Evolutionary conservation across 2,113 vertebrate species (phyloP), one percentile per base, ranked within the genome.

Genomic region (Hippocampus barbouri): DNA sequence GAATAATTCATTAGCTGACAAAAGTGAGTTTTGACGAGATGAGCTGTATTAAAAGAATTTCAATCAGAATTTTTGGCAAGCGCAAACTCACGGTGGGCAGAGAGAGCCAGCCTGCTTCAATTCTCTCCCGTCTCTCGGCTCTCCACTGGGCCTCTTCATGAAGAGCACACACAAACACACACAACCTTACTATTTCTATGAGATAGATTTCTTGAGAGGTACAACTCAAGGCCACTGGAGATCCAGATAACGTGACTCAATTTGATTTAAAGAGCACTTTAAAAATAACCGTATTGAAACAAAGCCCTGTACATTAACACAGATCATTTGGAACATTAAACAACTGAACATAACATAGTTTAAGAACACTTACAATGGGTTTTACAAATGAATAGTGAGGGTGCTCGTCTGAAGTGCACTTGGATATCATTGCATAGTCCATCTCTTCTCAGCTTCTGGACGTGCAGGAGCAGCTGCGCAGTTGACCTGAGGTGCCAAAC

Each of bases 1-100:
- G 5, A 64, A 41, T 64, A 43, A 65, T 65, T 65, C 40, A 43
- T 43, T 12, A 23, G 38, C 40, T 65, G 63, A 65, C 63, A 65
- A 65, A 65, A 43, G 63, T 23, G 21, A 21, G 8, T 43, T 65
- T 65, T 65, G 40, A 51, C 12, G 43, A 45, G 38, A 23, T 8
- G 11, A 21, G 15, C 5, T 8, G 62, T 15, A 15, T 65, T 43
- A 45, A 64, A 43, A 11, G 63, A 43, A 65, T 61, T 61, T 61
- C 27, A 61, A 61, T 61, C 27, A 18, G 63, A 65, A 43, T n/a
- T 21, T 65, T 43, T 41, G 34, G 38, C 62, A 11, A 41, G 62
- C 18, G 38, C 9, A 64, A 45, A 59, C 63, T 43, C 62, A 43
- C 1, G 34, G 40, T 43, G 63, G 63, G 2, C n/a, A 45, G 27